Conservation (phyloP, 1,140 invertebrate genomes). For the Thaumetopoea pityocampa region DNA sequence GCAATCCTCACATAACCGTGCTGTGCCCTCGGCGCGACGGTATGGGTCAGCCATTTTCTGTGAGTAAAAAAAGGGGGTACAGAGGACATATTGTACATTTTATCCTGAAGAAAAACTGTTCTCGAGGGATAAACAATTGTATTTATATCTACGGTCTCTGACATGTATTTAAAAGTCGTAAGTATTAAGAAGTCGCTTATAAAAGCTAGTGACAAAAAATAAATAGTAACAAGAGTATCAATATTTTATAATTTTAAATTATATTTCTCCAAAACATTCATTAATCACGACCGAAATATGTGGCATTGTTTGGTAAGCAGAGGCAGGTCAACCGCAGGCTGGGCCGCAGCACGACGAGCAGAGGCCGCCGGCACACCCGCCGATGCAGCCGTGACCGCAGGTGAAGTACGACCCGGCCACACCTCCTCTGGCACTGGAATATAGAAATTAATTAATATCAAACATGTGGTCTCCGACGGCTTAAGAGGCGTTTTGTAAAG, state of each 20-base stretch:
- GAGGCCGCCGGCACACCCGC: constrained; percentile 51
- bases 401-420: constrained; percentile 56
- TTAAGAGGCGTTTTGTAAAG: too few relatives aligned
- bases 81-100: too few relatives aligned
- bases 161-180: constrained; percentile 8
- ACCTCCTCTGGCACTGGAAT: constrained; percentile 44
- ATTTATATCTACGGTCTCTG: background rate
- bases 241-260: too few relatives aligned
- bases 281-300: too few relatives aligned
- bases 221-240: too few relatives aligned
- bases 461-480: too few relatives aligned
- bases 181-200: constrained; percentile 36
- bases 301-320: too few relatives aligned
- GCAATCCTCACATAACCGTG: too few relatives aligned
- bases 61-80: too few relatives aligned
- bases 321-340: constrained; percentile 6
- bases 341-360: constrained; percentile 50
- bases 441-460: background rate
- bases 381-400: constrained; percentile 58
- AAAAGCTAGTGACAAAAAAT: constrained; percentile 29
- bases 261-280: background rate
- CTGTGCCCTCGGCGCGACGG: too few relatives aligned
- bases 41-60: too few relatives aligned
- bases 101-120: too few relatives aligned
- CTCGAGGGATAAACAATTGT: background rate